Evolutionary conservation across 1,140 invertebrate species (phyloP), one percentile per base, ranked within the genome.

Genomic region (Adelges cooleyi): DNA sequence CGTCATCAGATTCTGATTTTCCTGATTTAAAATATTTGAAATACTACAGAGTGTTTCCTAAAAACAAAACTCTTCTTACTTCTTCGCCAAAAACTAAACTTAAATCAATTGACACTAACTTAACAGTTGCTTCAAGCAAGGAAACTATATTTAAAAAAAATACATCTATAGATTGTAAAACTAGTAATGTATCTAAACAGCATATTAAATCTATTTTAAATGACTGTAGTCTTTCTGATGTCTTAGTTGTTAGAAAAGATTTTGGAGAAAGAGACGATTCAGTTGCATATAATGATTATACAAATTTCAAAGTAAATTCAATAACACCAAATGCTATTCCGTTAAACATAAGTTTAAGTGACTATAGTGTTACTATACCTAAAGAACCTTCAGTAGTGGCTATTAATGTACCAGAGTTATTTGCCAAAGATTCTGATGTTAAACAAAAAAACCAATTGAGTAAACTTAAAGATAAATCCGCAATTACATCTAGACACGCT

Each of bases 1-100:
- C 53, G 17, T 56, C 53, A 2, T 18, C 38, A 15, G 53, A 56
- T 56, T 56, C 36, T 44, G 53, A 56, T 42, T 56, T 42, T 44
- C 9, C 53, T 10, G 53, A 44, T 44, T 2, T 42, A 27, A 56
- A 56, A 42, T 42, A 42, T 44, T 44, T 56, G 13, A 56, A 27
- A 44, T 0, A n/a, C n/a, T n/a, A n/a, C n/a, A n/a, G n/a, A n/a
- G n/a, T n/a, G n/a, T n/a, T n/a, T n/a, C n/a, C n/a, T n/a, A n/a
- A 44, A 44, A 44, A 56, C 44, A 18, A 25, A 17, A 23, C 40
- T 1, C 11, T 44, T 56, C 40, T 18, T 56, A 44, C 38, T 18
- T 42, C 53, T 6, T 18, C 22, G 8, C 0, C 2, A 44, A n/a
- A n/a, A n/a, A n/a, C n/a, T n/a, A n/a, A n/a, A n/a, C n/a, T n/a